Evolutionary conservation across 2,888 invertebrate genomes (phyloP).

Genomic region (Ichneumon xanthorius): DNA sequence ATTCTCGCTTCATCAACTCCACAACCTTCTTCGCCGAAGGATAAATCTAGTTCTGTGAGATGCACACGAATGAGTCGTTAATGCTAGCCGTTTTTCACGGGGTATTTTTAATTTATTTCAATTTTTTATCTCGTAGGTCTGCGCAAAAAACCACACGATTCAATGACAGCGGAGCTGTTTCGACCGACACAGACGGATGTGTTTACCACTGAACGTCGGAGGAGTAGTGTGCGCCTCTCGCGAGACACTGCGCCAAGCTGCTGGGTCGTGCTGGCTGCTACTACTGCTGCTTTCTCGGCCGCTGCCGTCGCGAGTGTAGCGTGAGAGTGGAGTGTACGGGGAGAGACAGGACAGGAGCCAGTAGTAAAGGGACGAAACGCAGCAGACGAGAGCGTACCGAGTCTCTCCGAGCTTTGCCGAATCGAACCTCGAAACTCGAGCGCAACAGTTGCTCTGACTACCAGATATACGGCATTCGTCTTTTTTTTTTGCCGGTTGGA

Average conservation of each 20-base stretch:
- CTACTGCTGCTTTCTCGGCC: slow-evolving; percentile 67
- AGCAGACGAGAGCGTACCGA: slow-evolving; percentile 61
- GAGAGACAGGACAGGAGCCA: slow-evolving; percentile 36
- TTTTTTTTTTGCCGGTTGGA: slow-evolving; percentile 22
- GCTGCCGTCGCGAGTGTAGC: slow-evolving; percentile 61
- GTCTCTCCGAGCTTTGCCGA: slow-evolving; percentile 56
- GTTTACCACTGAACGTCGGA: slow-evolving; percentile 76
- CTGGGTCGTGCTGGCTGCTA: slow-evolving; percentile 55
- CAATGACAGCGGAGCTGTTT: slow-evolving; percentile 44
- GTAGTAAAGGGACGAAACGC: slow-evolving; percentile 61
- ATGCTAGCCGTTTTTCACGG: background rate
- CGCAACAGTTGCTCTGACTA: slow-evolving; percentile 65
- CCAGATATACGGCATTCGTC: slow-evolving; percentile 4
- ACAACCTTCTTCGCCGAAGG: background rate
- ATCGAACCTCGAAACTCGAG: slow-evolving; percentile 59
- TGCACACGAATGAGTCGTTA: background rate
- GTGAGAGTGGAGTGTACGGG: slow-evolving; percentile 38
- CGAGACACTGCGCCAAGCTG: slow-evolving; percentile 63
- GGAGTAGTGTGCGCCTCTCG: slow-evolving; percentile 11
- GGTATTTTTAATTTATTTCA: background rate
- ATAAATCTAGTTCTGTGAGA: background rate
- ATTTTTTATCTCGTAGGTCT: background rate
- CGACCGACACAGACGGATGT: slow-evolving; percentile 70
- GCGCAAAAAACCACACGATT: slow-evolving; percentile 9
- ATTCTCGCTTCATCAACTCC: slow-evolving; percentile 1